Conservation (phyloP, 2,797 vertebrate genomes). For the Sebastes hubbsi region DNA sequence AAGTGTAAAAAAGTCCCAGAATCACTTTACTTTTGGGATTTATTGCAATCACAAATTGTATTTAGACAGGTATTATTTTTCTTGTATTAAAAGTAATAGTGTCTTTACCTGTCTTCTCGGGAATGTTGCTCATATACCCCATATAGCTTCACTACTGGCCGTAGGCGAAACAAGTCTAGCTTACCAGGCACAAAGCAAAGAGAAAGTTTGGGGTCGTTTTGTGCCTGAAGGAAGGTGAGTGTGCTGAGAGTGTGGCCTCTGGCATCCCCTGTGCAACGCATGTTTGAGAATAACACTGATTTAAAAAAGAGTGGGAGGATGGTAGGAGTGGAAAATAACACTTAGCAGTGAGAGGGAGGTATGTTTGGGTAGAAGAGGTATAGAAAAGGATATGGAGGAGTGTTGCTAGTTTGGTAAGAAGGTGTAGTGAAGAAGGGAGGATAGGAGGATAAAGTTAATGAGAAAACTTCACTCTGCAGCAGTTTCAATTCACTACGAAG, state of each 20-base stretch:
- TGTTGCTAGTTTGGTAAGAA: constrained; percentile 3
- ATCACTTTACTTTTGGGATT: neutral
- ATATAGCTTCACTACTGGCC: neutral
- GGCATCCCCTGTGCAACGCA: neutral
- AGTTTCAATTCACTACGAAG: neutral
- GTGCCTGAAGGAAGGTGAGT: constrained; percentile 1
- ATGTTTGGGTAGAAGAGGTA: neutral
- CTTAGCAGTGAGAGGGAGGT: neutral
- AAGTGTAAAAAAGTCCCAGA: neutral
- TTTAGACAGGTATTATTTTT: neutral
- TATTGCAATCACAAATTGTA: neutral
- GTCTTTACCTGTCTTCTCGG: neutral
- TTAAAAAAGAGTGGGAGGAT: neutral
- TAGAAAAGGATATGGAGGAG: neutral
- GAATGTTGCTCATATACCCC: neutral
- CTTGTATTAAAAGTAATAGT: neutral
- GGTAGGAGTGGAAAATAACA: neutral
- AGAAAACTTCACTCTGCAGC: constrained; percentile 8
- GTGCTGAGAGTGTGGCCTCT: neutral
- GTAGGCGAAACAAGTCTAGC: neutral
- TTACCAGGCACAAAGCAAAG: neutral
- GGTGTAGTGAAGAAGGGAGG: neutral
- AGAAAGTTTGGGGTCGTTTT: neutral
- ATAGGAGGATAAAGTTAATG: constrained; percentile 12
- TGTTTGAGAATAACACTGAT: neutral